Conservation (phyloP, 2,797 vertebrate species). For the Phataginus tricuspis region DNA sequence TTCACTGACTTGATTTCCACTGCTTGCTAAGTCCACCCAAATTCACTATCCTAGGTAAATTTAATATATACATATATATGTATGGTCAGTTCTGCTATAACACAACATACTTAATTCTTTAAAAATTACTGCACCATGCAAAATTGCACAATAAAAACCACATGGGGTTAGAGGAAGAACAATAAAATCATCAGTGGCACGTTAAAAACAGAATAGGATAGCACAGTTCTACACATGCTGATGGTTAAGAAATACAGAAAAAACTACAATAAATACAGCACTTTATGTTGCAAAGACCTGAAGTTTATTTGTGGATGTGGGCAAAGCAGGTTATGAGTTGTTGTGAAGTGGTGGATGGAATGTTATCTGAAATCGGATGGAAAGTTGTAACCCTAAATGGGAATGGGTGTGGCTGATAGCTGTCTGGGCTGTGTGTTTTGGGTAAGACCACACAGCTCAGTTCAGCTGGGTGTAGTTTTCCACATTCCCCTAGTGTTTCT, state of each 20-base stretch:
- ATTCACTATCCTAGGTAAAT: neutral
- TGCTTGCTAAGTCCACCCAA: neutral
- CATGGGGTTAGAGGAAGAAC: neutral
- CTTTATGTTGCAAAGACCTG: conserved; percentile 27
- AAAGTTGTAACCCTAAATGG: neutral
- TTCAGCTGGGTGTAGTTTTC: conserved; percentile 20
- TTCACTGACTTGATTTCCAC: conserved; percentile 18
- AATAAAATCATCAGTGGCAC: neutral
- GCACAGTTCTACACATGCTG: neutral
- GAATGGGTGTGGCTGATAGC: neutral
- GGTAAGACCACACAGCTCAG: neutral
- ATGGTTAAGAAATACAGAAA: conserved; percentile 32
- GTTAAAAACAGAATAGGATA: neutral
- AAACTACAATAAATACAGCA: neutral
- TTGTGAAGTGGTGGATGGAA: neutral
- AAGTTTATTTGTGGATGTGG: neutral
- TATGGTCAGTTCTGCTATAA: neutral
- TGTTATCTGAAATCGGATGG: conserved; percentile 29
- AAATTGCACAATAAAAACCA: conserved; percentile 1
- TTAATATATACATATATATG: neutral
- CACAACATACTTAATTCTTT: neutral
- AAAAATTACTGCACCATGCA: neutral
- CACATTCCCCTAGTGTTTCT: conserved; percentile 36
- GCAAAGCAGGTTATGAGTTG: neutral
- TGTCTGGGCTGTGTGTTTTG: neutral